Evolutionary conservation across 2,113 vertebrate species (phyloP).

Genomic region (Thryonomys swinderianus): DNA sequence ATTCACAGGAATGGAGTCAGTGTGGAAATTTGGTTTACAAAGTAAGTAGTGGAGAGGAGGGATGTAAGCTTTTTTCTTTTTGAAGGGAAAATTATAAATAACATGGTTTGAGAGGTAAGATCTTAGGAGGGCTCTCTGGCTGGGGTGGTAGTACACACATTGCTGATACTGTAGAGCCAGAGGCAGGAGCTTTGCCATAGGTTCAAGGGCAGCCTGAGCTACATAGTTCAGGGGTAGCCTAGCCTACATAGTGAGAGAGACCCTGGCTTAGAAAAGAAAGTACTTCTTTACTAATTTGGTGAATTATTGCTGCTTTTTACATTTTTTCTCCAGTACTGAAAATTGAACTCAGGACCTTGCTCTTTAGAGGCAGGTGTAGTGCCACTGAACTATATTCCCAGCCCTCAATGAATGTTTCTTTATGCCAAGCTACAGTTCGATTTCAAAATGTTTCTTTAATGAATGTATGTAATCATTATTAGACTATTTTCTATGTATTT

Average conservation of each 20-base stretch:
- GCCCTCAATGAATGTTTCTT: background rate
- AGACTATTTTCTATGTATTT: constrained; percentile 16
- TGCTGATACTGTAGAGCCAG: background rate
- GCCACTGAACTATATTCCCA: no score
- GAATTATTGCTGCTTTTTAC: background rate
- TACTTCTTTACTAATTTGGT: background rate
- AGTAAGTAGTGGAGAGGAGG: background rate
- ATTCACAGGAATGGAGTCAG: background rate
- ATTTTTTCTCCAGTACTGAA: no score
- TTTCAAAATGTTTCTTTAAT: constrained; percentile 25
- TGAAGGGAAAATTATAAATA: constrained; percentile 4
- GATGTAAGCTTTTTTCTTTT: background rate
- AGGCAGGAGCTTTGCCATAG: background rate
- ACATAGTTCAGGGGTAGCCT: background rate
- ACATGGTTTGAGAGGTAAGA: background rate
- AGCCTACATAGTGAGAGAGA: background rate
- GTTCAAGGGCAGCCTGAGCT: background rate
- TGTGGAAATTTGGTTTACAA: background rate
- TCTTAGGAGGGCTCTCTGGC: background rate
- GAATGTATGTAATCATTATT: background rate
- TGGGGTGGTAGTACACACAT: background rate
- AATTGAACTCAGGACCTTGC: no score
- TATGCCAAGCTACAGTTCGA: background rate
- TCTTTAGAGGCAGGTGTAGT: no score
- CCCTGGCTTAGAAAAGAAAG: background rate